Base-by-base conservation (phyloP, 2,888 invertebrate genomes). In the Lasioglossum lativentre region DNA sequence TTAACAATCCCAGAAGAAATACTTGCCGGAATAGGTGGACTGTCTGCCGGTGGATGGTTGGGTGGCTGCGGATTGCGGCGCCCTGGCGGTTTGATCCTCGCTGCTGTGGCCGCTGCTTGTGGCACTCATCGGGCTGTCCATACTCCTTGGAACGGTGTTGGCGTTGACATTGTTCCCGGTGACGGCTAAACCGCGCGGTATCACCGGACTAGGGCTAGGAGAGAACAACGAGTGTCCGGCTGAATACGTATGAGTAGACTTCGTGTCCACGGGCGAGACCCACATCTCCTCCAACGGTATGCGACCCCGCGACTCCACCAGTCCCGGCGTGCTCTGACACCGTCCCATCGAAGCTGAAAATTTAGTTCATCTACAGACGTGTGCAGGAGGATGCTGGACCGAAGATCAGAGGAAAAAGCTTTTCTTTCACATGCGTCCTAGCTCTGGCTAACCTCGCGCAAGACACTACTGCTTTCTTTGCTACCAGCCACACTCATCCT, bases 291-390 rank as follows among this genome's bases (percentile, higher is more conserved):
- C 98, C 91, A 98, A 96, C 83, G 99, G 97, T 91, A 98, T 96
- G 93, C 98, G 97, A 84, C 99, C 99, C 92, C 97, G 97, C 83
- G 99, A 98, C 96, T 99, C 99, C 92, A 99, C 98, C 92, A 99
- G 96, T 72, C 99, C 99, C 23, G 99, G 99, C 85, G 99, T 99
- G 92, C 99, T 99, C 95, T 98, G 98, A 95, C 99, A 98, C 94
- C 99, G 97, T 93, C 99, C 98, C 97, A 99, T 97, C 92, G 98
- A 98, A 96, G 98, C 98, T 98, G 96, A 90, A 94, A 95, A 92
- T 90, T 82, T 40, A 63, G 30, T 68, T 42, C 23, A 34, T 12
- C 38, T 38, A 42, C 72, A 10, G 38, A 52, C 38, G 66, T 66
- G 66, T 30, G 63, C 63, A 30, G 63, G 30, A 63, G 63, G 63